Base-by-base conservation (phyloP, 2,797 vertebrate species). In the Etheostoma nigrum region DNA sequence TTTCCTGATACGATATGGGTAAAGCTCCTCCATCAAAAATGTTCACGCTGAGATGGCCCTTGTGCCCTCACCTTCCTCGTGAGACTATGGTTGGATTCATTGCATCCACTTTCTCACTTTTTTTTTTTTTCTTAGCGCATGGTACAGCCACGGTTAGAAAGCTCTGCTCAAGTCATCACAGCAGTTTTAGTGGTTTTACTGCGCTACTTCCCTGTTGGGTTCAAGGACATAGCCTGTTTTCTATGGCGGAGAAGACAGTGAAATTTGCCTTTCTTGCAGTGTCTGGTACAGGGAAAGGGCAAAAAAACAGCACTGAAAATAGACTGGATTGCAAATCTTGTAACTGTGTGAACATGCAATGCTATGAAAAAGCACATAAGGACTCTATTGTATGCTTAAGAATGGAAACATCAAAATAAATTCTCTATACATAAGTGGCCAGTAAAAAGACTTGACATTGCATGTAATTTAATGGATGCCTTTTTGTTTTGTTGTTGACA, bases 201-300 rank as follows among this genome's bases (percentile, higher is more conserved):
- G 72, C 62, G 23, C 33, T 80, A 10, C 69, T 69, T 84, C 81
- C 71, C 68, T 54, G 51, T 68, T 80, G 74, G 76, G 67, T 84
- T 88, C 77, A 84, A 88, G 81, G 76, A 54, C 82, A 79, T 78
- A 61, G 78, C 36, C 65, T 64, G 52, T 82, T 87, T 83, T 72
- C 72, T 42, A 74, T 76, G 61, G 58, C 9, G n/a, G 66, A 42
- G 36, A 62, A 72, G 55, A 87, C 88, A 52, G 77, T 64, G 58
- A 84, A 88, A 82, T 84, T 71, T 53, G n/a, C 69, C 54, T 84
- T 69, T 81, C 69, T 79, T 79, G 42, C 72, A 49, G 51, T 70
- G 74, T 79, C 72, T 89, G 49, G 64, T 75, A 42, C 36, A 76
- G 40, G 72, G 74, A 81, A 82, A 83, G 42, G 66, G 49, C 33